A percentile compares a stretch with the other conserved stretches of the same genome.
Evolutionary conservation across 1,140 invertebrate genomes (phyloP).

Genomic region (Zaprionus tsacasi): DNA sequence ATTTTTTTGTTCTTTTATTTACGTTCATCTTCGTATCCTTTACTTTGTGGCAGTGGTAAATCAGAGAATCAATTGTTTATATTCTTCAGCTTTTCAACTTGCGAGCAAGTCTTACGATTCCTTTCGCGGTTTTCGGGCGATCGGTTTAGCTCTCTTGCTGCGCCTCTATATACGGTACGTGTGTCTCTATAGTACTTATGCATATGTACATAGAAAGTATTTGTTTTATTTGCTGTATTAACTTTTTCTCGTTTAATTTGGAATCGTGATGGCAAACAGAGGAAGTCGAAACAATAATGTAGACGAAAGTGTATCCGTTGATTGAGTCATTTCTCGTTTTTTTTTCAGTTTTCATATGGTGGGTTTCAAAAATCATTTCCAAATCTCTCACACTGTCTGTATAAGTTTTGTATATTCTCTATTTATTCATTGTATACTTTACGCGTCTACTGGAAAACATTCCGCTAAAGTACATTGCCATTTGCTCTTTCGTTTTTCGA

Average conservation of each 20-base stretch:
- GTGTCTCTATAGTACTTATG: constrained; percentile 26
- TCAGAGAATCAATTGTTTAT: constrained; percentile 77
- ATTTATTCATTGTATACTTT: constrained; percentile 30
- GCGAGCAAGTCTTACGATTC: constrained; percentile 21
- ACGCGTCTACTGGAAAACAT: constrained; percentile 42
- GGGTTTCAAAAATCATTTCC: constrained; percentile 68
- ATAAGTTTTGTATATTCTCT: constrained; percentile 20
- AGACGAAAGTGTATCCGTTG: constrained; percentile 19
- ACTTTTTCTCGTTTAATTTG: constrained; percentile 33
- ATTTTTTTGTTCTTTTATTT: background rate
- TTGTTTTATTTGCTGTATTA: background rate
- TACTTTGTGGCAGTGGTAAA: constrained; percentile 81
- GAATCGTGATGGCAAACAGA: constrained; percentile 35
- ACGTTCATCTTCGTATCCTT: constrained; percentile 26
- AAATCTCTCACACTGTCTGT: constrained; percentile 31
- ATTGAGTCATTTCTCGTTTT: constrained; percentile 21
- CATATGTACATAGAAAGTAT: constrained; percentile 36
- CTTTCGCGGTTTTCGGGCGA: constrained; percentile 11
- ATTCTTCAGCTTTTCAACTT: constrained; percentile 28
- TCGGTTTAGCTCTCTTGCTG: constrained; percentile 30
- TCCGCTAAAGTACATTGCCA: constrained; percentile 29
- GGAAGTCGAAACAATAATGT: constrained; percentile 23
- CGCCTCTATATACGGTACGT: constrained; percentile 27
- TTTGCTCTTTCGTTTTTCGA: constrained; percentile 30
- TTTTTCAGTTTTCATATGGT: constrained; percentile 50